phyloP scores from a whole-genome alignment of 2,888 invertebrate genomes.

The Hirtodrosophila alboralis region DNA sequence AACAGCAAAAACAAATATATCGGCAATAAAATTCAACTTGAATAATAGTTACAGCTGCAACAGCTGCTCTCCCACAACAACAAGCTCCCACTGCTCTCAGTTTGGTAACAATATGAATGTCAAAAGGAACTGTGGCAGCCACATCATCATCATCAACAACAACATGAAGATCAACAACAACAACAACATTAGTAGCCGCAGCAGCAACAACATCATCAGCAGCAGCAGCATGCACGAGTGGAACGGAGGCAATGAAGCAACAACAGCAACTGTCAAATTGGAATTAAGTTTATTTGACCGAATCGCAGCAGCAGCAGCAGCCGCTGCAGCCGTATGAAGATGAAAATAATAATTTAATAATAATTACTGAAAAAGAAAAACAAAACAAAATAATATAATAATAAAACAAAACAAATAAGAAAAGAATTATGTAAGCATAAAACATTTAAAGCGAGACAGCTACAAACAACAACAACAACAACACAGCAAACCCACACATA shows the following conservation, averaged over 20 bases:
- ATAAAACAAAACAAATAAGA: conserved; percentile 42
- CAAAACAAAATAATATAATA: too few relatives aligned
- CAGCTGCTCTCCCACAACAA: conserved; percentile 37
- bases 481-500: conserved; percentile 75
- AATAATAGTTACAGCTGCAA: conserved; percentile 72
- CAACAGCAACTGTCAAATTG: conserved; percentile 51
- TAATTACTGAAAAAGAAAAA: conserved; percentile 67
- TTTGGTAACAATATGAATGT: conserved; percentile 41
- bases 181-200: conserved; percentile 4
- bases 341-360: conserved; percentile 72
- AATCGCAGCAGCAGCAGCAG: conserved; percentile 39
- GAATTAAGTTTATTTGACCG: conserved; percentile 52
- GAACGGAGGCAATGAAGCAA: conserved; percentile 40
- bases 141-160: conserved; percentile 31
- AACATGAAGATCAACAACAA: conserved; percentile 37
- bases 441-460: conserved; percentile 76
- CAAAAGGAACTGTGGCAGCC: conserved; percentile 41
- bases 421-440: conserved; percentile 74
- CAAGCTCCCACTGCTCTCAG: too few relatives aligned
- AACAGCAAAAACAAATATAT: conserved; percentile 67
- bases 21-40: conserved; percentile 56
- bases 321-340: conserved; percentile 51
- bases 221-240: conserved; percentile 36
- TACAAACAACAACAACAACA: conserved; percentile 74
- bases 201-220: conserved; percentile 26